These are phyloP conservation scores for Gymnogyps californianus DNA, from an alignment of 2,113 vertebrate genomes.

Conservation along the genomic window DNA sequence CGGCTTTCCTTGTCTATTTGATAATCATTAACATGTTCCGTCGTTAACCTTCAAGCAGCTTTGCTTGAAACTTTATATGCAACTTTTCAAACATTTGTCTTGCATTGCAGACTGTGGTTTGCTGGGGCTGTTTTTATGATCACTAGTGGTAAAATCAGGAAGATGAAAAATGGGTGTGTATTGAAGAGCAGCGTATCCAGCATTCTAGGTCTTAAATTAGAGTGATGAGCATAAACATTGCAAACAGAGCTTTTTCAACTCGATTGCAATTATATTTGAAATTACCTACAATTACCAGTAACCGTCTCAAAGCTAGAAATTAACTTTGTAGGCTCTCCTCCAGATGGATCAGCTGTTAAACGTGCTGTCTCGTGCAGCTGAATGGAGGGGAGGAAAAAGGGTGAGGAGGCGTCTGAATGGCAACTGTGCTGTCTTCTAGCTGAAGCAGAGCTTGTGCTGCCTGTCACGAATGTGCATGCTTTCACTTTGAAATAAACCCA, in stretches of 20 bases:
- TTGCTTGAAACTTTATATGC: conserved; percentile 60
- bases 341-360: conserved; percentile 84
- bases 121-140: conserved; percentile 74
- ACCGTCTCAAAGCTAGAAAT: conserved; percentile 83
- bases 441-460: neutral
- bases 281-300: conserved; percentile 91
- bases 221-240: conserved; percentile 84
- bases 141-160: conserved; percentile 72
- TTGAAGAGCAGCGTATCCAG: conserved; percentile 60
- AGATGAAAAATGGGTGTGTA: conserved; percentile 73
- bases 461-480: neutral
- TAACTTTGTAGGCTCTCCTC: conserved; percentile 83
- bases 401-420: neutral
- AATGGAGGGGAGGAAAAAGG: neutral
- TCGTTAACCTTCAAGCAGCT: conserved; percentile 62
- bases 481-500: neutral
- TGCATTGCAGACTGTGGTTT: conserved; percentile 69
- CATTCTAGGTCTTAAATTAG: conserved; percentile 86
- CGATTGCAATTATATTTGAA: conserved; percentile 87
- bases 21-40: conserved; percentile 71
- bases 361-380: conserved; percentile 39
- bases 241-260: conserved; percentile 80
- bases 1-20: conserved; percentile 58
- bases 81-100: conserved; percentile 54
- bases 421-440: neutral